Evolutionary conservation across 1,140 invertebrate species (phyloP).

Genomic region (Metopolophium dirhodum): DNA sequence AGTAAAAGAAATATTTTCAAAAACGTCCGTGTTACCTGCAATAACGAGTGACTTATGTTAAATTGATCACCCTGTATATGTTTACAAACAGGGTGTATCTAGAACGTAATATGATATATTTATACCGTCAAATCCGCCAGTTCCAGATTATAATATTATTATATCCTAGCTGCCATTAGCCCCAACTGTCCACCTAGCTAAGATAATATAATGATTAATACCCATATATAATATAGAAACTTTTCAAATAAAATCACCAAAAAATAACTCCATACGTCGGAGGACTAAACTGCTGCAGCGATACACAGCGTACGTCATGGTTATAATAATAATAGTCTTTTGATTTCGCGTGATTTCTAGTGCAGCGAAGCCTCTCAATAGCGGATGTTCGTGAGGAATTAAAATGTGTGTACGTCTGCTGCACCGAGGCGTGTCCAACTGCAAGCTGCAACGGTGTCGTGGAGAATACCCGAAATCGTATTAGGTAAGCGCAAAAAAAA

Average conservation of each 20-base stretch:
- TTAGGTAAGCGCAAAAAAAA: not conserved
- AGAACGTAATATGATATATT: not conserved
- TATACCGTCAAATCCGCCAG: not conserved
- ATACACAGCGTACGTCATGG: not conserved
- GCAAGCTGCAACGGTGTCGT: not conserved
- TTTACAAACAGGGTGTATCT: too few species aligned
- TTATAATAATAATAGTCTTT: not conserved
- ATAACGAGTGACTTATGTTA: not conserved
- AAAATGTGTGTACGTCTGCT: not conserved
- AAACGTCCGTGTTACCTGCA: too few species aligned
- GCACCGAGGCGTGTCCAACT: not conserved
- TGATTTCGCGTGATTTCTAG: constrained; percentile 24
- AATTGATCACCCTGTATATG: too few species aligned
- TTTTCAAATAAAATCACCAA: not conserved
- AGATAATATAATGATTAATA: not conserved
- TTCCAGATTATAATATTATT: too few species aligned
- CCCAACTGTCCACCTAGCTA: not conserved
- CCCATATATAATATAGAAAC: not conserved
- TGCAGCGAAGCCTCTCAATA: not conserved
- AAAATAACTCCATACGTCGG: not conserved
- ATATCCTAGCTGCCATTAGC: too few species aligned
- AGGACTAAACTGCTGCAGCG: not conserved
- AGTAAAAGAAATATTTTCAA: too few species aligned
- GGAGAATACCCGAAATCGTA: not conserved
- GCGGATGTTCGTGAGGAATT: not conserved